Evolutionary conservation across 2,797 vertebrate species (phyloP).

Genomic region (Mormyrops attenuatus): DNA sequence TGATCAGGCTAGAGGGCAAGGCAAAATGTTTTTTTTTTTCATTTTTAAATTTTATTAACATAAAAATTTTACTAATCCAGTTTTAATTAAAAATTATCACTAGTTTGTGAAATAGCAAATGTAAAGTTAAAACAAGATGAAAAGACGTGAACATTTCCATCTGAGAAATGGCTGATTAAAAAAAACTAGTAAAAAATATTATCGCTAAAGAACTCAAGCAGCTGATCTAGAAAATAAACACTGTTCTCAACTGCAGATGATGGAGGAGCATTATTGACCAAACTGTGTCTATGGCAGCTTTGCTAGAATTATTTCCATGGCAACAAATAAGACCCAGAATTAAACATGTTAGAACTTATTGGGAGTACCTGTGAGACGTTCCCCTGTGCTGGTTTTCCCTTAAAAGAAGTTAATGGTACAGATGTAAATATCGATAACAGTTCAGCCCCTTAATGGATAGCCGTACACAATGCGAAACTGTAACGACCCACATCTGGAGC

Average conservation of each 20-base stretch:
- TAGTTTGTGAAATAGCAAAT: neutral
- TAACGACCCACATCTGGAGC: neutral
- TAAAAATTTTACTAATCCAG: neutral
- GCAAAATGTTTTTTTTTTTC: neutral
- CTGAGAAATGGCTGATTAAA: neutral
- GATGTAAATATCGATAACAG: slow-evolving; percentile 6
- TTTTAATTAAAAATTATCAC: neutral
- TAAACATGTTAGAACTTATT: neutral
- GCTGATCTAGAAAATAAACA: slow-evolving; percentile 1
- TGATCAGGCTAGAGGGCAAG: neutral
- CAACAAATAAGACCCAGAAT: slow-evolving; percentile 1
- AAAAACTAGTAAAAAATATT: neutral
- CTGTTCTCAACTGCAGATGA: neutral
- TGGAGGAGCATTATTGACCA: neutral
- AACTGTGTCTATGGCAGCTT: neutral
- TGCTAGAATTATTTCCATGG: slow-evolving; percentile 13
- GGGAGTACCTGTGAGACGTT: slow-evolving; percentile 1
- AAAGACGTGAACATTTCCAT: neutral
- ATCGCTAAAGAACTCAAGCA: neutral
- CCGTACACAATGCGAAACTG: neutral
- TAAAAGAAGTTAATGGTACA: slow-evolving; percentile 14
- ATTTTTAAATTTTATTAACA: neutral
- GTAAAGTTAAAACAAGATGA: neutral
- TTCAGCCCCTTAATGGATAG: neutral
- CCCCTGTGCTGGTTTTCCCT: neutral